A percentile compares a stretch with the other conserved stretches of the same genome.
These are phyloP conservation scores for Natator depressus DNA, from an alignment of 2,113 vertebrate genomes.

Conservation along the genomic window DNA sequence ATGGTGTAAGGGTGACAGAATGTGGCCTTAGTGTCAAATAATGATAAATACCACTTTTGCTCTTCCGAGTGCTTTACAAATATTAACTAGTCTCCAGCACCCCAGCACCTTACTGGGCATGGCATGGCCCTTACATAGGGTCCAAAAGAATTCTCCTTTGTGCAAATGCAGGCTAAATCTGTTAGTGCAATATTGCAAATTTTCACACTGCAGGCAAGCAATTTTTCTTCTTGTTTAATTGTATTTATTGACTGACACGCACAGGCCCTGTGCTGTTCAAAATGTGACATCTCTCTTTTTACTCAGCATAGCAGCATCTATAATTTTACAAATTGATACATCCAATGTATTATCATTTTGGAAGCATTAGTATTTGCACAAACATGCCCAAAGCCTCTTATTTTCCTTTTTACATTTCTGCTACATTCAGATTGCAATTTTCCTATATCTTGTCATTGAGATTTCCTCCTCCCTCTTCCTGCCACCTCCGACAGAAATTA, in stretches of 20 bases:
- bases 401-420: constrained; percentile 25
- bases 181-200: neutral
- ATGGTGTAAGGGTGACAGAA: neutral
- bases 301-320: constrained; percentile 52
- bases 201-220: constrained; percentile 35
- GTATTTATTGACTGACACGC: constrained; percentile 42
- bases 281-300: constrained; percentile 43
- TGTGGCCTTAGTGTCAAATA: neutral
- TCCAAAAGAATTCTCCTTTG: neutral
- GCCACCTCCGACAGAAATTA: constrained; percentile 66
- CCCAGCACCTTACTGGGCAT: neutral
- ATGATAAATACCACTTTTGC: neutral
- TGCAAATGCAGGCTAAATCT: neutral
- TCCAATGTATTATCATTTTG: constrained; percentile 58
- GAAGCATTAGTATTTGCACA: constrained; percentile 61
- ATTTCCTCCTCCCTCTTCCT: constrained; percentile 60
- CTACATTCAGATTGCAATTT: constrained; percentile 62
- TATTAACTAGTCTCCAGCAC: neutral
- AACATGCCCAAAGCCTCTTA: constrained; percentile 41
- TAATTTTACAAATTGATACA: constrained; percentile 66
- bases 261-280: constrained; percentile 38
- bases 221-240: constrained; percentile 61
- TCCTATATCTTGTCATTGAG: constrained; percentile 54
- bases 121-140: neutral
- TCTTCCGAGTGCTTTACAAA: neutral